Conservation (phyloP, 2,113 vertebrate species). For the Microcebus ravelobensis region DNA sequence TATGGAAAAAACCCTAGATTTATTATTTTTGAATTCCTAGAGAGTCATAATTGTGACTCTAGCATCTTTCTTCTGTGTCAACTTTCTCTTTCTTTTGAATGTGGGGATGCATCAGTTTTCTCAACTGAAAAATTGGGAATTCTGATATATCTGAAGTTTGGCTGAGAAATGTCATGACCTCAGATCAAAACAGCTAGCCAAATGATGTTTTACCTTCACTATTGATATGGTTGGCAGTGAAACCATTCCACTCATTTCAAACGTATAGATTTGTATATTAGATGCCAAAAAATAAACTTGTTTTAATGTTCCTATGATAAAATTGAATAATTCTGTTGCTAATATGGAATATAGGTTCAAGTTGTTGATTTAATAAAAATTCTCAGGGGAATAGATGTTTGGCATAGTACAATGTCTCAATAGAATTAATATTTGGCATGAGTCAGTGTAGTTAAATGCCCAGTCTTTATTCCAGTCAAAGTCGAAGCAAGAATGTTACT, state of each 20-base stretch:
- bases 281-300: neutral
- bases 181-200: neutral
- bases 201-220: neutral
- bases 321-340: conserved; percentile 37
- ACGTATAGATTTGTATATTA: neutral
- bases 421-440: conserved; percentile 29
- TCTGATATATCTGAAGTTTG: neutral
- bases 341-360: neutral
- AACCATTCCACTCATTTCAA: neutral
- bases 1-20: neutral
- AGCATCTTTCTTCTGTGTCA: neutral
- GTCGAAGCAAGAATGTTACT: neutral
- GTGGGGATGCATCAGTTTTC: neutral
- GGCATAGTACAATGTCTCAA: neutral
- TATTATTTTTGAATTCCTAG: neutral
- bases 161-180: neutral
- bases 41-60: neutral
- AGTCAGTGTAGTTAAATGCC: neutral
- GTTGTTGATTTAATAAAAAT: conserved; percentile 25
- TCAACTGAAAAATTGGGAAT: neutral
- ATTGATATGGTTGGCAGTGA: neutral
- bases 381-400: conserved; percentile 26
- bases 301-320: conserved; percentile 7
- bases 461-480: neutral
- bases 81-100: neutral